phyloP scores from a whole-genome alignment of 2,113 vertebrate genomes.

The human (Homo sapiens) region GRCh38 chr12:22956501-22957000 shows the following conservation, averaged over 20 bases:
- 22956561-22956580: neutral
- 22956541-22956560: neutral
- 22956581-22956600: neutral
- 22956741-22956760: constrained; percentile 44
- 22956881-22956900: neutral
- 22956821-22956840: neutral
- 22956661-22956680: neutral
- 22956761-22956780: neutral
- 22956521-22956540: constrained; percentile 23
- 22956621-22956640: neutral
- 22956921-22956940: neutral
- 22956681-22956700: neutral
- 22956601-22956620: neutral
- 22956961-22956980: neutral
- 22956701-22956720: neutral
- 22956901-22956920: neutral
- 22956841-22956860: neutral
- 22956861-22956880: neutral
- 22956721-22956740: constrained; percentile 43
- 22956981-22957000: neutral
- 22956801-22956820: neutral
- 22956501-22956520: neutral
- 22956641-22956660: constrained; percentile 9
- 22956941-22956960: neutral
- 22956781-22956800: neutral